Evolutionary conservation across 2,113 vertebrate species (phyloP).

Genomic region (Buteo buteo): DNA sequence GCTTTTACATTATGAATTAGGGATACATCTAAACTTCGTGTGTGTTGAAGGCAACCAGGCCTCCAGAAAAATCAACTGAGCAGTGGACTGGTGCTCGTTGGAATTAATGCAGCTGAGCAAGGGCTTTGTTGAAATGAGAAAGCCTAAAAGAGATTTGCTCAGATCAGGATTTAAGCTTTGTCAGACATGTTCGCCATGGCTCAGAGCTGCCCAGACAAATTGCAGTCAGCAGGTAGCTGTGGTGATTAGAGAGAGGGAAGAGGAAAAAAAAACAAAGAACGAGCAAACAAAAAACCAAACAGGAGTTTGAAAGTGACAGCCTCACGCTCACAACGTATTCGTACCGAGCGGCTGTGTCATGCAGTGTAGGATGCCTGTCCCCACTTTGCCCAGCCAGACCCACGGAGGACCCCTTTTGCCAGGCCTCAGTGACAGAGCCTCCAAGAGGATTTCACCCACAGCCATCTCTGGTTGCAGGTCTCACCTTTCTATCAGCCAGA

Average conservation of each 20-base stretch:
- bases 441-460: background rate
- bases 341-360: accelerated
- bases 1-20: background rate
- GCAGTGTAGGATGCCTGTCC: background rate
- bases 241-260: background rate
- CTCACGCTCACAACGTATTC: accelerated
- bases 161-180: conserved; percentile 51
- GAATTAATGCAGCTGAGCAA: background rate
- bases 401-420: background rate
- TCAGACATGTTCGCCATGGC: background rate
- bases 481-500: background rate
- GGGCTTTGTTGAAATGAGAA: conserved; percentile 58
- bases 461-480: background rate
- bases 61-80: background rate
- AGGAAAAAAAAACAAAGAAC: accelerated
- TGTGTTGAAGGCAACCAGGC: background rate
- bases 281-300: background rate
- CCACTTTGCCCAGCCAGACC: background rate
- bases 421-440: background rate
- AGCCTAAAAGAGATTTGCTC: conserved; percentile 52
- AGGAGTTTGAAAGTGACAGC: background rate
- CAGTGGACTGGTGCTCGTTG: background rate
- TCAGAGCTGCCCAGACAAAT: background rate
- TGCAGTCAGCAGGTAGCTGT: background rate
- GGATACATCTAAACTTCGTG: background rate